Base-by-base conservation (phyloP, 2,797 vertebrate species). In the Salarias fasciatus region DNA sequence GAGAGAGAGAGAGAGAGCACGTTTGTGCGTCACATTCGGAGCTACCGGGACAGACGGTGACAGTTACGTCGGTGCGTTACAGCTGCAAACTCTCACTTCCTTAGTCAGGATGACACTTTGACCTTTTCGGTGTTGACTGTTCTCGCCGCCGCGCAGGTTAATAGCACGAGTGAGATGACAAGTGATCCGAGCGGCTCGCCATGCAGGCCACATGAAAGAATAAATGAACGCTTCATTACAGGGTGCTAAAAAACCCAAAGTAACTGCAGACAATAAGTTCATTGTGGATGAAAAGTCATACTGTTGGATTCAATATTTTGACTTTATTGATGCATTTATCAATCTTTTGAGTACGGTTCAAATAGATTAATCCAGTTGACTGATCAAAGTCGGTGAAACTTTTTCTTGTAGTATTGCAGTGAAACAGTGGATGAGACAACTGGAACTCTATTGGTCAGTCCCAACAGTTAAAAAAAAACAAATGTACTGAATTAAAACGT, bases 71-170 rank as follows among this genome's bases (percentile, higher is more conserved):
- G 67, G 55, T 41, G 62, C 65, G 71, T 86, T 83, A 75, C 57
- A 59, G 69, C 63, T 66, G 69, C 60, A 82, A 74, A 77, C 63
- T 83, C 77, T 76, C 79, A 75, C 70, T 72, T 83, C 66, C 35
- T 69, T 51, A 24, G 41, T 13, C 12, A 53, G 0, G 2, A 13
- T 79, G 72, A 44, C 76, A 88, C 52, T 28, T 63, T 85, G 84
- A 88, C 86, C 82, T 90, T 90, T 88, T 82, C 76, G 82, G 2
- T 37, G 12, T 3, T 42, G 64, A 58, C 74, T 75, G 64, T 77
- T 83, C 35, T 72, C 64, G 62, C 67, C 52, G 71, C 56, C 14
- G 73, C 13, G 58, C 67, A 69, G 69, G 66, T 82, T n/a, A 64
- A 84, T 72, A 59, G 61, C 6, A 6, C 30, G 12, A 75, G 81